A percentile compares a stretch with the other conserved stretches of the same genome.
phyloP scores from a whole-genome alignment of 2,888 invertebrate genomes.

The Lamellibrachia columna region DNA sequence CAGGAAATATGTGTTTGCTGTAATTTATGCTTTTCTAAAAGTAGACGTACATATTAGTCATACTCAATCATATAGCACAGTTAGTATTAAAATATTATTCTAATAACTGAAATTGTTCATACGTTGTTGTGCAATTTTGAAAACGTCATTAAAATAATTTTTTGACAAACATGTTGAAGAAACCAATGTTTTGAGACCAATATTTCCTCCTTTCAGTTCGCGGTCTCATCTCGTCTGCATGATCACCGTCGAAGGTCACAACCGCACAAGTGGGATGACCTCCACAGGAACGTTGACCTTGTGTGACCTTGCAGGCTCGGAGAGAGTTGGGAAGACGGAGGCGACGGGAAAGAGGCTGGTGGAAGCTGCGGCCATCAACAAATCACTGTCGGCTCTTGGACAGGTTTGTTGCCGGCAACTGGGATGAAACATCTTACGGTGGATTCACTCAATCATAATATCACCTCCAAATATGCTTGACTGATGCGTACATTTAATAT shows the following conservation, averaged over 20 bases:
- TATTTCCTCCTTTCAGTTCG: conserved; percentile 50
- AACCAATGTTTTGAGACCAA: not conserved
- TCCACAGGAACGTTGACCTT: conserved; percentile 60
- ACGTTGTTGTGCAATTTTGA: too few species aligned
- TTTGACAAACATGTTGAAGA: not conserved
- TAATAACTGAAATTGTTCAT: too few species aligned
- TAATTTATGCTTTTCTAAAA: not conserved
- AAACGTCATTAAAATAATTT: too few species aligned
- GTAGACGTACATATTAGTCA: too few species aligned
- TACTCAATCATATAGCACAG: too few species aligned
- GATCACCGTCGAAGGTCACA: conserved; percentile 58
- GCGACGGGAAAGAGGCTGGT: conserved; percentile 60
- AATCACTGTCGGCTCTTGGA: conserved; percentile 63
- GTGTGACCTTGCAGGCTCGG: conserved; percentile 65
- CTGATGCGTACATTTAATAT: too few species aligned
- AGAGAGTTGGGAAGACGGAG: conserved; percentile 63
- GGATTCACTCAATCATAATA: not conserved
- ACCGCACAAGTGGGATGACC: conserved; percentile 59
- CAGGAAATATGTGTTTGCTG: not conserved
- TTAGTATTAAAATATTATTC: too few species aligned
- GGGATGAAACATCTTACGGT: not conserved
- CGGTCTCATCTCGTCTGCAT: conserved; percentile 64
- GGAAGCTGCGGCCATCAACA: conserved; percentile 65
- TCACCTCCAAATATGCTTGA: not conserved
- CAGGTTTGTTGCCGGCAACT: conserved; percentile 50